These are phyloP conservation scores for Leucoraja erinaceus DNA, from an alignment of 2,113 vertebrate genomes.

Conservation along the genomic window DNA sequence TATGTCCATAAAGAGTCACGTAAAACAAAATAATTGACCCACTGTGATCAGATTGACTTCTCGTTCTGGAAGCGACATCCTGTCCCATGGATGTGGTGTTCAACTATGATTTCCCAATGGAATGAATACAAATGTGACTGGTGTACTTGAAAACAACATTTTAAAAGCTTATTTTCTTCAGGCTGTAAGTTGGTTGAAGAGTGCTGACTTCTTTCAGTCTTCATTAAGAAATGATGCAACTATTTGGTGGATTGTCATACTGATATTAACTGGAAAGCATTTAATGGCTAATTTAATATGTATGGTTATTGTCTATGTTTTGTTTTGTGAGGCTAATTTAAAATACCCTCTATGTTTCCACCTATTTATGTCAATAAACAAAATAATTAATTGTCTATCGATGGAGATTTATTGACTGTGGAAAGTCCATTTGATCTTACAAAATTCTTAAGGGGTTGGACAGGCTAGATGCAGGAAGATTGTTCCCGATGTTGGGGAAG, in stretches of 20 bases:
- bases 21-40: no score
- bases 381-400: slow-evolving; percentile 9
- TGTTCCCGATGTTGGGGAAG: no score
- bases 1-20: no score
- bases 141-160: background rate
- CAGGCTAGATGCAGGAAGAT: no score
- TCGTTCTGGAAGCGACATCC: background rate
- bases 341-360: slow-evolving; percentile 16
- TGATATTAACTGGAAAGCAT: slow-evolving; percentile 24
- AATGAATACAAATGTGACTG: slow-evolving; percentile 9
- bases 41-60: background rate
- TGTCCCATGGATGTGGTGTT: background rate
- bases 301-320: slow-evolving; percentile 11
- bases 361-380: slow-evolving; percentile 31
- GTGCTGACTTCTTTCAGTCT: background rate
- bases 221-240: background rate
- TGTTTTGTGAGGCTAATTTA: background rate
- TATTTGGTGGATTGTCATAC: background rate
- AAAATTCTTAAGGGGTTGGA: no score
- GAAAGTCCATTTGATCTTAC: background rate
- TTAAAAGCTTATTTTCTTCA: background rate
- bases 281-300: slow-evolving; percentile 9
- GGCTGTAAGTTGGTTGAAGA: background rate
- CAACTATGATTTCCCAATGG: background rate
- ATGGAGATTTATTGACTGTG: background rate